Base-by-base conservation (phyloP, 2,888 invertebrate species). In the Brachynemurus nebulosus region DNA sequence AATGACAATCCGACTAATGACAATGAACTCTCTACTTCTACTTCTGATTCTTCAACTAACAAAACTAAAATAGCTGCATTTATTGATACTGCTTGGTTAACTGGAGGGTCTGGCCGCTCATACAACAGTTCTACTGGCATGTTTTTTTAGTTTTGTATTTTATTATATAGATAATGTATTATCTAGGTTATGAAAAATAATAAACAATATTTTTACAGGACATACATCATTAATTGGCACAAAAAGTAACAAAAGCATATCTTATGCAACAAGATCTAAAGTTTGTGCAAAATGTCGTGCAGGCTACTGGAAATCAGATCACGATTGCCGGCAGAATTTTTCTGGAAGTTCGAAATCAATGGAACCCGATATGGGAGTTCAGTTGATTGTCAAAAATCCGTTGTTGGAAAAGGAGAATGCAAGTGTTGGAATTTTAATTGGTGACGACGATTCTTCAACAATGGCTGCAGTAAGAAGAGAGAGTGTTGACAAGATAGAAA, bases 301-400 rank as follows among this genome's bases (percentile, higher is more conserved):
- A 7, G 33, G 41, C 7, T 20, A 21, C 11, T 7, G 17, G 14
- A 45, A 42, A 34, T 9, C 33, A 2, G 25, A 48, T 14, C 49
- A 52, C 39, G 50, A 50, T 35, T 52, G 51, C 34, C 45, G 50
- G 12, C 18, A 34, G 17, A 53, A 53, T 42, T 53, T 50, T 20
- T 33, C 35, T 11, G 51, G 51, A 8, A 51, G 50, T 33, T 40
- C 51, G 1, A 53, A 53, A 39, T 41, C 48, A 1, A 54, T 54
- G 54, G 50, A 54, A 25, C 38, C 48, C 2, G 47, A 51, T 42
- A 47, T 52, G 42, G 50, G 48, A 11, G 46, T 51, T 9, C 38
- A 51, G 35, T 34, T 52, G 20, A 12, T 52, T 18, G 25, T 34
- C 5, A 45, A 48, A 2, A 50, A 49, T 44, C n/a, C 45, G 12